Conservation (phyloP, 2,797 vertebrate species). For the Pelodytes ibericus region DNA sequence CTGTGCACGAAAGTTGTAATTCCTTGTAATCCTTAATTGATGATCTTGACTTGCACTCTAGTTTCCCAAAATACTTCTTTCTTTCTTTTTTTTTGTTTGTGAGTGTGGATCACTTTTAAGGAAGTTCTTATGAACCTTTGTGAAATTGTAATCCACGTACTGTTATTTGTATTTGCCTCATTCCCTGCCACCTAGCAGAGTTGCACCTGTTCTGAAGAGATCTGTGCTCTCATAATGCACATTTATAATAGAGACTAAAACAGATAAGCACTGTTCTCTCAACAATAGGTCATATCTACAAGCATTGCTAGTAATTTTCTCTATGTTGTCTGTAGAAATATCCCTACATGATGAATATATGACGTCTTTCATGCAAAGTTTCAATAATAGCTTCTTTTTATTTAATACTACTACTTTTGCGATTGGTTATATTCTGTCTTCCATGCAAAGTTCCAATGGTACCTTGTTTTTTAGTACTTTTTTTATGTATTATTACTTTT, state of each 20-base stretch:
- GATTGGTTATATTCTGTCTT: too few species aligned
- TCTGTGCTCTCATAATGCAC: background rate
- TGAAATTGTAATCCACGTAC: slow-evolving; percentile 3
- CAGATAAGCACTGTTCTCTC: background rate
- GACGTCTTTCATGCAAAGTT: too few species aligned
- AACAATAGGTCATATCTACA: background rate
- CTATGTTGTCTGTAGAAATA: background rate
- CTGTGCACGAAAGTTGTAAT: slow-evolving; percentile 49
- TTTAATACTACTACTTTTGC: too few species aligned
- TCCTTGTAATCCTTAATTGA: slow-evolving; percentile 54
- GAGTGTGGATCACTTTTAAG: too few species aligned
- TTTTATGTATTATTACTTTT: too few species aligned
- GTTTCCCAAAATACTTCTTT: slow-evolving; percentile 12
- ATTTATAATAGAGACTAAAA: background rate
- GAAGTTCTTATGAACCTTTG: slow-evolving; percentile 3
- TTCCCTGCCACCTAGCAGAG: slow-evolving; percentile 2
- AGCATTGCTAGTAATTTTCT: background rate
- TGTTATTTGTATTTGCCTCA: slow-evolving; percentile 8
- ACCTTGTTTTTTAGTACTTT: too few species aligned
- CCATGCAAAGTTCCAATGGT: too few species aligned
- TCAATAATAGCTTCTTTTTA: too few species aligned
- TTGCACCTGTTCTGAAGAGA: slow-evolving; percentile 31
- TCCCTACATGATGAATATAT: too few species aligned
- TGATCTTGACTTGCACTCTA: slow-evolving; percentile 42
- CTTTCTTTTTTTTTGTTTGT: slow-evolving; percentile 6